Evolutionary conservation across 1,140 invertebrate genomes (phyloP).

Genomic region (Papilio xuthus): DNA sequence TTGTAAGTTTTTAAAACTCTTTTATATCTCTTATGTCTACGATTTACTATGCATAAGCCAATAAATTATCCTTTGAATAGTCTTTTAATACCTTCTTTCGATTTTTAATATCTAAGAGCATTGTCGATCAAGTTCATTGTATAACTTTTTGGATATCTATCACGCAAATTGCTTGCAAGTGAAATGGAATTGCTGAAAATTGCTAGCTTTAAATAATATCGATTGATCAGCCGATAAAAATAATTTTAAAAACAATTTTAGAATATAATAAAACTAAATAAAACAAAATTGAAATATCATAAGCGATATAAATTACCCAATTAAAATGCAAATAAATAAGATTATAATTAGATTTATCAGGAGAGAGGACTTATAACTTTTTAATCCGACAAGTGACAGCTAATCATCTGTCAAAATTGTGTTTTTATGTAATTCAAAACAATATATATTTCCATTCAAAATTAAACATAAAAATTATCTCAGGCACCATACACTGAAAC

Average conservation of each 20-base stretch:
- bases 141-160: neutral
- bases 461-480: conserved; percentile 35
- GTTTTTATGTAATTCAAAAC: conserved; percentile 71
- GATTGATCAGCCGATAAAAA: neutral
- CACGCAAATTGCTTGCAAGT: neutral
- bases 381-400: neutral
- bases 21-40: neutral
- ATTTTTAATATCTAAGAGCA: neutral
- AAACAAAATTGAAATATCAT: neutral
- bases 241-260: neutral
- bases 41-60: too few species aligned
- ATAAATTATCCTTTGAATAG: too few species aligned
- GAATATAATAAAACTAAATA: too few species aligned
- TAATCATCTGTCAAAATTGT: conserved; percentile 50
- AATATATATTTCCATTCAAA: conserved; percentile 55
- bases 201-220: conserved; percentile 10
- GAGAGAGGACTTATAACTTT: neutral
- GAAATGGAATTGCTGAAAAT: neutral
- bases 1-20: neutral
- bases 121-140: neutral
- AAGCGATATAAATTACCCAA: neutral
- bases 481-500: conserved; percentile 28
- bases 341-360: neutral
- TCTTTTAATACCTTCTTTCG: neutral
- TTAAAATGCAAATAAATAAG: neutral